Base-by-base conservation (phyloP, 2,888 invertebrate species). In the Pyrgus malvae region DNA sequence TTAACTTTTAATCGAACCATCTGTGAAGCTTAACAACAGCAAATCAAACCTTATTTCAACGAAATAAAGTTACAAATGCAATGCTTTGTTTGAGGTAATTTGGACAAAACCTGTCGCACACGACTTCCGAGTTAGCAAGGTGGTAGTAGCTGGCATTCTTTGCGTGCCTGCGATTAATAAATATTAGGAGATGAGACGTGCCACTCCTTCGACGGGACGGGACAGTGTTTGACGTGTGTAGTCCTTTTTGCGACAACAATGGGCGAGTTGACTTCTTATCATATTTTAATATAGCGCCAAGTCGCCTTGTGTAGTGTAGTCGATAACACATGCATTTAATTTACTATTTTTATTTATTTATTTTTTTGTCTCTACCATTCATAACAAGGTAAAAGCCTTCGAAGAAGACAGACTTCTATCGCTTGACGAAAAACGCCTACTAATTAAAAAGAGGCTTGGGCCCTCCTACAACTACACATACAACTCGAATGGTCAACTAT, bases 121-220 rank as follows among this genome's bases (percentile, higher is more conserved):
- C 54, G 55, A 55, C 33, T 40, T 25, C 29, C 16, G 40, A 31
- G 23, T 33, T 37, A 40, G 16, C 40, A 23, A 45, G 53, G 46
- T 54, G 55, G 50, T 48, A 42, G 55, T 54, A 49, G 33, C 23
- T 16, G 29, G 58, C 64, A 64, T 69, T 60, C 62, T 62, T 45
- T 14, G 55, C 60, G 56, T 46, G 61, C 45, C 53, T 64, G 50
- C 55, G 41, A 64, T 65, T 64, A 60, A 65, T 66, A 66, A 64
- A 65, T 65, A 63, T 63, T 64, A 62, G 23, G 25, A 55, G 48
- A 55, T 61, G 35, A 57, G 37, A 62, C 37, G 29, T 21, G 23
- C 61, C 63, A 61, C 63, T 57, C 14, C 6, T 11, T 2, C 7
- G 8, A 16, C 17, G 33, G 16, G 2, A 37, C 4, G 23, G 11